phyloP scores from a whole-genome alignment of 2,797 vertebrate genomes.

The Discoglossus pictus region DNA sequence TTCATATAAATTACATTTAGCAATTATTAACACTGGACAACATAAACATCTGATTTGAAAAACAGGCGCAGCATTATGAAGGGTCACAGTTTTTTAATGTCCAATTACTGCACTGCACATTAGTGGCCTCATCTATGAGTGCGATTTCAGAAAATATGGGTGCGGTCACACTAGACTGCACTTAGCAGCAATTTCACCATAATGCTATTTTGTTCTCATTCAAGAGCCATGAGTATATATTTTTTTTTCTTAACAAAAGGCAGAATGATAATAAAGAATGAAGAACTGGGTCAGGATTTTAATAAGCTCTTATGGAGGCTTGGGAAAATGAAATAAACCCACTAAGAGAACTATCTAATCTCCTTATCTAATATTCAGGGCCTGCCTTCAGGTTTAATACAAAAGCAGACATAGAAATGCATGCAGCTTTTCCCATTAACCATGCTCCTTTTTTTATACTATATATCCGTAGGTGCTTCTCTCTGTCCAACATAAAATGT shows the following conservation, averaged over 20 bases:
- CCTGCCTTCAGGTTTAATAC: slow-evolving; percentile 5
- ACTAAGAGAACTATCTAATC: slow-evolving; percentile 37
- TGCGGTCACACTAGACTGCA: slow-evolving; percentile 35
- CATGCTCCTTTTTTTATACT: slow-evolving; percentile 18
- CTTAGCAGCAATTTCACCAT: slow-evolving; percentile 33
- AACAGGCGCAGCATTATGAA: neutral
- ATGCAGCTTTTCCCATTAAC: slow-evolving; percentile 38
- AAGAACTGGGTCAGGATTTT: slow-evolving; percentile 40
- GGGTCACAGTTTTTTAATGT: slow-evolving; percentile 17
- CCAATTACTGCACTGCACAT: slow-evolving; percentile 13
- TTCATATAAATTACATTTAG: too few species aligned
- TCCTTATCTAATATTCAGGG: slow-evolving; percentile 36
- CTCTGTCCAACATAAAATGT: slow-evolving; percentile 14
- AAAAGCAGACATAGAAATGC: slow-evolving; percentile 14
- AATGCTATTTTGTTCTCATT: slow-evolving; percentile 34
- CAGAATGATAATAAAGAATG: slow-evolving; percentile 39
- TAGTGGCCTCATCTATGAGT: slow-evolving; percentile 24
- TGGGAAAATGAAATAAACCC: slow-evolving; percentile 15
- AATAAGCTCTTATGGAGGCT: slow-evolving; percentile 37
- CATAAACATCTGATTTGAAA: neutral
- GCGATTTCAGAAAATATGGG: slow-evolving; percentile 31
- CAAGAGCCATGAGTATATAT: slow-evolving; percentile 27
- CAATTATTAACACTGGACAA: too few species aligned
- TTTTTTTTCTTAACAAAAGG: slow-evolving; percentile 39
- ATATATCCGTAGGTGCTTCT: slow-evolving; percentile 25